phyloP scores from a whole-genome alignment of 2,888 invertebrate species.

The Monoplex corrugatus region DNA sequence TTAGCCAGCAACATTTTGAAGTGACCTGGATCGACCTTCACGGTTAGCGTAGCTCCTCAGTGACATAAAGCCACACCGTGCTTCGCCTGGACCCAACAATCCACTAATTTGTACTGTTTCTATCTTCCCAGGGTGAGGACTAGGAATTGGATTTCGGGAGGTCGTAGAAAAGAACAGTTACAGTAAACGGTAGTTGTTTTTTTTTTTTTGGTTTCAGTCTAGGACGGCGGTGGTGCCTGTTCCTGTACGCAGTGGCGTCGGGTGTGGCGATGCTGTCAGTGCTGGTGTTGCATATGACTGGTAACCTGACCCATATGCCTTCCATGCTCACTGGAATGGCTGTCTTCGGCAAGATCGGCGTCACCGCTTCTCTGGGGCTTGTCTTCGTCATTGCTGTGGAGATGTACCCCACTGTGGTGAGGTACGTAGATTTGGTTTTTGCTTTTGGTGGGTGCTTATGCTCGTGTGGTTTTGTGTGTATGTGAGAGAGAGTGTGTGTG shows the following conservation, averaged over 20 bases:
- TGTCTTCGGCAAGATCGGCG: constrained; percentile 73
- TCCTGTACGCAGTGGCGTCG: constrained; percentile 73
- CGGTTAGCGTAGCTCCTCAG: no score
- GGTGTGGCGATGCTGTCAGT: constrained; percentile 72
- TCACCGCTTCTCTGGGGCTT: constrained; percentile 69
- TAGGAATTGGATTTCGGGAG: neutral
- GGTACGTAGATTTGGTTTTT: constrained; percentile 57
- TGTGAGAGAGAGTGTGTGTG: neutral
- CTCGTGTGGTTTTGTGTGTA: neutral
- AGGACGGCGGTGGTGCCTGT: constrained; percentile 74
- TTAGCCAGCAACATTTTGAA: no score
- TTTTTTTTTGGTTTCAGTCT: constrained; percentile 67
- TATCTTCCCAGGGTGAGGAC: no score
- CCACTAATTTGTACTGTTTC: no score
- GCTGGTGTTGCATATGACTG: constrained; percentile 71
- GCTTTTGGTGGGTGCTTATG: neutral
- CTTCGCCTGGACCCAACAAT: no score
- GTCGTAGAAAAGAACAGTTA: neutral
- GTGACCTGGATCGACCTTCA: no score
- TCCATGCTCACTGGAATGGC: constrained; percentile 69
- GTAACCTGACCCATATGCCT: constrained; percentile 66
- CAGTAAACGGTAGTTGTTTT: no score
- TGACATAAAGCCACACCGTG: no score
- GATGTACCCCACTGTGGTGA: constrained; percentile 72
- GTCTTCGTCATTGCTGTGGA: constrained; percentile 69